These are phyloP conservation scores for Andrena trimmerana DNA, from an alignment of 2,888 invertebrate species.

Conservation along the genomic window DNA sequence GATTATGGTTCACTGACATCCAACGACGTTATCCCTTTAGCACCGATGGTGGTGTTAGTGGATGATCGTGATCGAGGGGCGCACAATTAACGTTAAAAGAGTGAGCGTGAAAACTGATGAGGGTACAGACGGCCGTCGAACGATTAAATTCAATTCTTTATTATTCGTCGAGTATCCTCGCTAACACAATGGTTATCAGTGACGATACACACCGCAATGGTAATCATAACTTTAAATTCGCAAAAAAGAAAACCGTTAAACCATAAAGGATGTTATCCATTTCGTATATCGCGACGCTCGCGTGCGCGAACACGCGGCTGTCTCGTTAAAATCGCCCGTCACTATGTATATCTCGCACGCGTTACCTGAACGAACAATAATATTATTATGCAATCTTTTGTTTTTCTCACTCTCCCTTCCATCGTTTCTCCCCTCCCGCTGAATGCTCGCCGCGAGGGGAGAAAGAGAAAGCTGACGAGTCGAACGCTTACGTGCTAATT, in stretches of 20 bases:
- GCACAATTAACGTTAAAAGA: not conserved
- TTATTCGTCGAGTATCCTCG: conserved; percentile 75
- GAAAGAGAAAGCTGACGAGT: conserved; percentile 30
- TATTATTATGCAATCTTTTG: conserved; percentile 55
- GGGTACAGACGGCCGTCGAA: conserved; percentile 66
- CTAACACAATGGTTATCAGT: conserved; percentile 80
- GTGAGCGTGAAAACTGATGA: not conserved
- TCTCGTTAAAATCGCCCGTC: conserved; percentile 21
- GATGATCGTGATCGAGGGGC: too few species aligned
- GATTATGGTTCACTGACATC: too few species aligned
- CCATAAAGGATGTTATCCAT: conserved; percentile 70
- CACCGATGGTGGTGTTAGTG: too few species aligned
- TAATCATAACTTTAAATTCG: conserved; percentile 72
- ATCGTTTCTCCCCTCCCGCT: conserved; percentile 24
- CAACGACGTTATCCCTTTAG: too few species aligned
- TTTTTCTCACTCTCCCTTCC: conserved; percentile 7
- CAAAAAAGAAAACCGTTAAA: conserved; percentile 72
- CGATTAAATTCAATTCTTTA: conserved; percentile 82
- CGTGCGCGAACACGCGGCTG: conserved; percentile 16
- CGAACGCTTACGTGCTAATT: conserved; percentile 83
- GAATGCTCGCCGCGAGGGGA: conserved; percentile 15
- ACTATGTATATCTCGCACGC: conserved; percentile 14
- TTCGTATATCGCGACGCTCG: conserved; percentile 30
- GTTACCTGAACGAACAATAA: conserved; percentile 64
- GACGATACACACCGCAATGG: conserved; percentile 76